These are phyloP conservation scores for Pardalotus punctatus DNA, from an alignment of 2,113 vertebrate species.

Conservation along the genomic window DNA sequence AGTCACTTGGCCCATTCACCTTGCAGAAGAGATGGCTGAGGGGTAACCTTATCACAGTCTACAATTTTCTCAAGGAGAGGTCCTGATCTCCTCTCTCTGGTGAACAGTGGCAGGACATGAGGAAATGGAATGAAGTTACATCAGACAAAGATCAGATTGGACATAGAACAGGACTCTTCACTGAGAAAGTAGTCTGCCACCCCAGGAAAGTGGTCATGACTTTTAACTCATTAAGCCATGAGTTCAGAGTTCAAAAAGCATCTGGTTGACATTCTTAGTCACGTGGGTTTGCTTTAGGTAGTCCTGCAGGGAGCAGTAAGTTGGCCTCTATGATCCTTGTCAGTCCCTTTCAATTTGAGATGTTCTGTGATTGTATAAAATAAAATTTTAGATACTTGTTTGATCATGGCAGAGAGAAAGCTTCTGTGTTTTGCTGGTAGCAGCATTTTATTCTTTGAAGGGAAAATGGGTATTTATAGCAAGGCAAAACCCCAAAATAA, in stretches of 20 bases:
- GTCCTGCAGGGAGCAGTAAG: background rate
- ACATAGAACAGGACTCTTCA: background rate
- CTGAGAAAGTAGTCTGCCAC: background rate
- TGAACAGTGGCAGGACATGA: background rate
- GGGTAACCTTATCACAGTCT: background rate
- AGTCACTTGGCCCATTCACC: background rate
- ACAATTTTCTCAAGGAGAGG: background rate
- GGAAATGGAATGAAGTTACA: background rate
- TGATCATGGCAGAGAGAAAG: background rate
- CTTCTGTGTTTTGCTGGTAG: background rate
- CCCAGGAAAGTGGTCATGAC: background rate
- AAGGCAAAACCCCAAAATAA: background rate
- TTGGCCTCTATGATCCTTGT: background rate
- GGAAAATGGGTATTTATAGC: background rate
- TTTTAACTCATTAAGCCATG: background rate
- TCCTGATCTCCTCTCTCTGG: background rate
- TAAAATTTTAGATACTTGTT: background rate
- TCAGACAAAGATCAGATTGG: background rate
- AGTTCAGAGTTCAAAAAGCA: background rate
- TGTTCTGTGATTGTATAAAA: background rate
- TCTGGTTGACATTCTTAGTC: background rate
- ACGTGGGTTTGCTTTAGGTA: background rate
- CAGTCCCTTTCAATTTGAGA: background rate
- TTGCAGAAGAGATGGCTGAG: background rate
- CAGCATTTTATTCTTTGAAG: background rate